Base-by-base conservation (phyloP, 1,140 invertebrate genomes). In the Saccostrea cuccullata region DNA sequence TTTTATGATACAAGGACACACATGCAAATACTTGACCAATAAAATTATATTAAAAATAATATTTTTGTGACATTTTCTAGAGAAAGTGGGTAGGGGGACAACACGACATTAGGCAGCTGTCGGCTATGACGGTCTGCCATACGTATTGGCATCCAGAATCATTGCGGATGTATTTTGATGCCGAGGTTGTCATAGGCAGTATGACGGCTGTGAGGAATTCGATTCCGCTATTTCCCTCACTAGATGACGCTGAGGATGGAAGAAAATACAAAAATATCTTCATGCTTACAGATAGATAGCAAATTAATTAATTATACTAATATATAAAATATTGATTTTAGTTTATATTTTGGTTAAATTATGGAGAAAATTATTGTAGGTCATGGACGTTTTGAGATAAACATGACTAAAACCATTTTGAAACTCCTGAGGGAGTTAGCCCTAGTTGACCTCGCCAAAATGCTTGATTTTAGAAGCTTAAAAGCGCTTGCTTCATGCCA, bases 91-190 rank as follows among this genome's bases (percentile, higher is more conserved):
- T 26, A 13, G 67, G 67, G 0, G 30, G 0, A 23, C 5, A 23
- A 13, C 13, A 4, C 55, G 64, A 30, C 4, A 84, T 1, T 85
- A 84, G 87, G 82, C 87, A 9, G 67, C 77, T 4, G 13, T 85
- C 20, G 67, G 84, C 5, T 88, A 84, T 88, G 87, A 88, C 67
- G 84, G 84, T 11, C 12, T 85, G 0, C 84, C 83, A 56, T 88
- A 85, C 17, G 60, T 36, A 0, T 36, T 85, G 36, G 82, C 15
- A 36, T 55, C 40, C 4, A 47, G 82, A 20, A 20, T 83, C 3
- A 83, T 55, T 17, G 40, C 40, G 20, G 17, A 55, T 40, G 4
- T 55, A 17, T 55, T 20, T 9, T n/a, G 6, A 11, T 83, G 40
- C 11, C 82, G 40, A 55, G 23, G 9, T 0, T 83, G 70, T 36